Evolutionary conservation across 2,797 vertebrate genomes (phyloP).

Genomic region (Urosaurus nigricauda): DNA sequence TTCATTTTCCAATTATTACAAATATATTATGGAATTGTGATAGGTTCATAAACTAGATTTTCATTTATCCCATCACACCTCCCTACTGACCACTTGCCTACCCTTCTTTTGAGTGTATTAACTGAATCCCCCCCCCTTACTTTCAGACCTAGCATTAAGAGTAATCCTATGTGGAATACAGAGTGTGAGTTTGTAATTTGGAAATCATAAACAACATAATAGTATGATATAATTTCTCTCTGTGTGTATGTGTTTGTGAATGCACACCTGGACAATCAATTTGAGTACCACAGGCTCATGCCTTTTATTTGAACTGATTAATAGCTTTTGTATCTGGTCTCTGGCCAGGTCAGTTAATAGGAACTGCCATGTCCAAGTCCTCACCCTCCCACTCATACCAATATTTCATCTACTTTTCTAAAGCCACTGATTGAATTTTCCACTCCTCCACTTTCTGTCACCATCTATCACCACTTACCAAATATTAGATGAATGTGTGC

Average conservation of each 20-base stretch:
- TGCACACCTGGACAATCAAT: not conserved
- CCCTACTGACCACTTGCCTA: not conserved
- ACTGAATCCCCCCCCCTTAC: not conserved
- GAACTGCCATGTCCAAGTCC: slow-evolving; percentile 36
- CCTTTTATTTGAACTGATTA: slow-evolving; percentile 29
- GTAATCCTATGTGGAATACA: not conserved
- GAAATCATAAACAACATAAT: not conserved
- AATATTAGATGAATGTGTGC: slow-evolving; percentile 5
- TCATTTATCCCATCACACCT: not conserved
- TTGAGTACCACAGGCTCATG: not conserved
- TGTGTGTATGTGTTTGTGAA: not conserved
- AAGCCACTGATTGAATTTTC: slow-evolving; percentile 22
- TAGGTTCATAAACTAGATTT: not conserved
- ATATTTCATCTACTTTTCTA: slow-evolving; percentile 15
- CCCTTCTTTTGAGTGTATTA: not conserved
- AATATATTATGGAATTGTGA: not conserved
- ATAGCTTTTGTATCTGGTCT: slow-evolving; percentile 6
- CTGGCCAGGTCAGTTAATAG: not conserved
- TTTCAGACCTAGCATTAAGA: not conserved
- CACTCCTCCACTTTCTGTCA: slow-evolving; percentile 1
- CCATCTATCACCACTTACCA: slow-evolving; percentile 30
- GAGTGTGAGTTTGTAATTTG: not conserved
- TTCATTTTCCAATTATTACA: not conserved
- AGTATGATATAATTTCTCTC: not conserved
- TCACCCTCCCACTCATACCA: slow-evolving; percentile 15